Base-by-base conservation (phyloP, 1,140 invertebrate genomes). In the Pristionchus pacificus region DNA sequence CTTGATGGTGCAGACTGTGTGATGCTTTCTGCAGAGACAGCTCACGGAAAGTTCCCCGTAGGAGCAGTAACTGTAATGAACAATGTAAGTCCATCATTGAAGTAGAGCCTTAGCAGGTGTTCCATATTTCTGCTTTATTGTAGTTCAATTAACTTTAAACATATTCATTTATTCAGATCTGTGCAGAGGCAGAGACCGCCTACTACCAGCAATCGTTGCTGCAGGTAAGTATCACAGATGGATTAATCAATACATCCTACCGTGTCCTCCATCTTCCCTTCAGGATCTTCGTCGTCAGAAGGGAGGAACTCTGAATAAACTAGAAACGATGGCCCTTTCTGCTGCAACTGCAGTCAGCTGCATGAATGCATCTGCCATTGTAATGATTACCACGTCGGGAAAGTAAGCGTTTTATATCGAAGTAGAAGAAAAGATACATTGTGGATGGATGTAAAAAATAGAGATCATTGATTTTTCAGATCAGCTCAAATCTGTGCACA, bases 171-270 rank as follows among this genome's bases (percentile, higher is more conserved):
- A 58, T 25, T 63, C 72, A 88, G 86, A 95, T 98, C 74, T 95
- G 93, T 85, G 91, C 94, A 84, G 96, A 99, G 87, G 96, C 96
- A 0, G 97, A 99, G 85, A 91, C 93, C 25, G 95, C 94, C 3
- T 89, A 98, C 70, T 98, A 93, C 90, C 93, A 98, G 77, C 90
- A 89, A 72, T 92, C 94, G 84, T 88, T 94, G 27, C 97, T 97
- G 84, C 89, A 88, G 67, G 95, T 98, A 81, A 87, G 98, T 10
- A 86, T 89, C 1, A 85, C 84, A 65, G 89, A 91, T 87, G n/a
- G n/a, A n/a, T n/a, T n/a, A n/a, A n/a, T n/a, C n/a, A n/a, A n/a
- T n/a, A n/a, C n/a, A n/a, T n/a, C n/a, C n/a, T n/a, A n/a, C n/a
- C n/a, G n/a, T n/a, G n/a, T n/a, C n/a, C n/a, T n/a, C n/a, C n/a